Percentiles rank a stretch among this genome's conserved stretches.
Conservation (phyloP, 2,113 vertebrate species). For the Opisthocomus hoazin region DNA sequence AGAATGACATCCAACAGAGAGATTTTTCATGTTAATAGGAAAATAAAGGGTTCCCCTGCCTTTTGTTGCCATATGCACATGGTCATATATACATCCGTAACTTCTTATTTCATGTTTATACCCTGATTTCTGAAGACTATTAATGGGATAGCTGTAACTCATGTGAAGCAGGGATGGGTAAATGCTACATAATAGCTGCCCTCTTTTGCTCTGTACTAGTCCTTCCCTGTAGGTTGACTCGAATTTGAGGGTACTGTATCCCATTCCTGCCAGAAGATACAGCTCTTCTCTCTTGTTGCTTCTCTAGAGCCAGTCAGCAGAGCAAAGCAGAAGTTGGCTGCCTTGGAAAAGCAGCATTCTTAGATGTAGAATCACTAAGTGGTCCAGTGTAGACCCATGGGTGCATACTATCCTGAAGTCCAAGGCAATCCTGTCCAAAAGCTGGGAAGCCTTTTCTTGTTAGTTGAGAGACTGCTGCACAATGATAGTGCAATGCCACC, state of each 20-base stretch:
- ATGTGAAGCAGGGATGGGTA: not conserved
- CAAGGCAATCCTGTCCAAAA: not conserved
- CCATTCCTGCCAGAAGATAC: not conserved
- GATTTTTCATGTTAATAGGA: not conserved
- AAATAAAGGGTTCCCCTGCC: not conserved
- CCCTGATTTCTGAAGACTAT: not conserved
- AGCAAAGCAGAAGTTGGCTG: not conserved
- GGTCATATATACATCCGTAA: not conserved
- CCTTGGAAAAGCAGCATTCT: not conserved
- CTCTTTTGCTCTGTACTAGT: not conserved
- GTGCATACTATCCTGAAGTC: not conserved
- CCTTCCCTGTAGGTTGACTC: not conserved
- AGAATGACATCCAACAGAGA: not conserved
- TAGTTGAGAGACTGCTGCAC: not conserved
- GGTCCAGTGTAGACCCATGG: not conserved
- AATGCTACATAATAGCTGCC: not conserved
- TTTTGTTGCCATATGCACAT: not conserved
- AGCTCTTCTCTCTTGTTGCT: accelerated
- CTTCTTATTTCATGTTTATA: not conserved
- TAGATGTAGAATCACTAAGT: not conserved
- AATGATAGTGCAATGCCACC: not conserved
- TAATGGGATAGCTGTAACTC: not conserved
- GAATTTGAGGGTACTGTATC: not conserved
- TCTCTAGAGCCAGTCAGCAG: not conserved
- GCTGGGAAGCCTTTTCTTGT: not conserved